These are phyloP conservation scores for Xestobium rufovillosum DNA, from an alignment of 2,888 invertebrate species.

Conservation along the genomic window DNA sequence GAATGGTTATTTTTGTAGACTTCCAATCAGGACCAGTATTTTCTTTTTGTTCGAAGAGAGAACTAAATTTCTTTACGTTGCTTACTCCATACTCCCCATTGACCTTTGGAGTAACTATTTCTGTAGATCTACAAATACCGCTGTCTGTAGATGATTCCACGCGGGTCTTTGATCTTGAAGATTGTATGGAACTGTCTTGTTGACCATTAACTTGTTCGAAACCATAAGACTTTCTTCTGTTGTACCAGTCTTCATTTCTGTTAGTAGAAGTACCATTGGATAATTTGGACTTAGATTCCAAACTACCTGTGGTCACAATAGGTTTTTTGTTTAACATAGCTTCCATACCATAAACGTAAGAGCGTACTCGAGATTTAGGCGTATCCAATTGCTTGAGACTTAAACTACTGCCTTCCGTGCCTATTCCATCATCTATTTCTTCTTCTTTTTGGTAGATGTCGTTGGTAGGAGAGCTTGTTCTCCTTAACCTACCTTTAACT, in stretches of 20 bases:
- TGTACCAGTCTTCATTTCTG: constrained; percentile 59
- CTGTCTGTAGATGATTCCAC: constrained; percentile 74
- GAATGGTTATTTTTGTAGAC: constrained; percentile 39
- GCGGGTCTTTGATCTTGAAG: constrained; percentile 32
- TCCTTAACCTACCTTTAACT: constrained; percentile 50
- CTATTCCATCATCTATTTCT: constrained; percentile 44
- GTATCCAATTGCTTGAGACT: constrained; percentile 21
- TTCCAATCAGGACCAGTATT: constrained; percentile 28
- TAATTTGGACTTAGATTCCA: constrained; percentile 43
- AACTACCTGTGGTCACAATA: constrained; percentile 42
- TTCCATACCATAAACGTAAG: constrained; percentile 45
- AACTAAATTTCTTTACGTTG: constrained; percentile 24
- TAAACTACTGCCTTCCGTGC: constrained; percentile 36
- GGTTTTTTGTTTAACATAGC: constrained; percentile 34
- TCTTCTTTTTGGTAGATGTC: constrained; percentile 30
- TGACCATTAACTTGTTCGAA: constrained; percentile 52
- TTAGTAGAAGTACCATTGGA: constrained; percentile 32
- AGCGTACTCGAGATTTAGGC: constrained; percentile 36
- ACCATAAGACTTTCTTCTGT: constrained; percentile 69
- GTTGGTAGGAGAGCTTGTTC: constrained; percentile 45
- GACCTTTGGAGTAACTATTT: constrained; percentile 46
- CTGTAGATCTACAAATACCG: constrained; percentile 65
- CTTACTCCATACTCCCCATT: constrained; percentile 14
- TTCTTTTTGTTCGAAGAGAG: constrained; percentile 11
- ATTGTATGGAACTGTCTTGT: constrained; percentile 21